Evolutionary conservation across 2,113 vertebrate genomes (phyloP), one percentile per base, ranked within the genome.

Genomic region (Rhinopomastus cyanomelas): DNA sequence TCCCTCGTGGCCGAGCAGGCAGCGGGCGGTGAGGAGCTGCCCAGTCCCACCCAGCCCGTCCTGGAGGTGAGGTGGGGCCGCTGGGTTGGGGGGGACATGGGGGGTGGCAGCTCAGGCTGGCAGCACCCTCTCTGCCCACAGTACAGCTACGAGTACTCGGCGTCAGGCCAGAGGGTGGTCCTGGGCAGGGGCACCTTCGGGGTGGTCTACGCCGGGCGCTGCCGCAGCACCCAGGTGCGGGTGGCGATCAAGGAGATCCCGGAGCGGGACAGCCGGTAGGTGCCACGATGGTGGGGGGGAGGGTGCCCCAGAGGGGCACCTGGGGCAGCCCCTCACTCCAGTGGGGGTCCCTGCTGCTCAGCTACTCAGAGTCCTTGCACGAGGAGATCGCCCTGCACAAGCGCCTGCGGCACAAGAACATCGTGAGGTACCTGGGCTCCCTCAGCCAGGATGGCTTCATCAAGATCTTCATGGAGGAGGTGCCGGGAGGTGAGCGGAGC

Each of bases 401-500:
- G 96, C 97, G 96, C 80, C 97, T 99, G 29, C 98, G 97, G 85
- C 98, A 99, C 97, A 97, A 98, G 93, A 99, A 99, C 90, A 99
- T 99, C 12, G 98, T 99, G 59, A 98, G 97, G 81, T 99, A 99
- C 83, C 96, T 99, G 94, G 98, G 98, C 72, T 99, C 98, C 2
- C 20, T 98, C 93, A 99, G 98, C 93, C 97, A 99, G 92, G 98
- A 94, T 1, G 98, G 98, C 36, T 99, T 98, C 96, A 98, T 99
- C 96, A 99, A 99, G 96, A 99, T 99, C 96, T 99, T 99, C 96
- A 99, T 99, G 98, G 98, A 99, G 93, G 98, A 99, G 96, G 98
- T 99, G 30, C 98, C 98, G 2, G 98, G 98, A 98, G 98, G 98
- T 99, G 94, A 57, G 94, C 61, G 21, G 15, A 1, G 1, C 44